These are phyloP conservation scores for Troides oblongomaculatus DNA, from an alignment of 2,888 invertebrate genomes.

Conservation along the genomic window DNA sequence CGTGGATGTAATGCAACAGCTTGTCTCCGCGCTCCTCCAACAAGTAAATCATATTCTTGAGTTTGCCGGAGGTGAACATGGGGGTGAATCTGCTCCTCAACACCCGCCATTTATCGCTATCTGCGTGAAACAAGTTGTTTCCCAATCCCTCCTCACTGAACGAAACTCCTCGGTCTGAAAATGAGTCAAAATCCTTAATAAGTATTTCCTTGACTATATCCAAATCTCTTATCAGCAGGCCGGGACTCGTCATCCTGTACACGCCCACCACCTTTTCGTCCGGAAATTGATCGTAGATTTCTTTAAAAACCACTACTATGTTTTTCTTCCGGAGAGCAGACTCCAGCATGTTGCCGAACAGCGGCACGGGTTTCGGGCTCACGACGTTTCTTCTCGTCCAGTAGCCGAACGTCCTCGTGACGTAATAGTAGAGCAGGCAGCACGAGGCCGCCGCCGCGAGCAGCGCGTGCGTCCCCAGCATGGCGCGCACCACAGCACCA, in stretches of 20 bases:
- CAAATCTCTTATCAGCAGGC: conserved; percentile 50
- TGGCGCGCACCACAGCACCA: background rate
- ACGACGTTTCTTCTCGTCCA: conserved; percentile 50
- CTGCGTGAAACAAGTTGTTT: conserved; percentile 51
- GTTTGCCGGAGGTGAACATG: conserved; percentile 59
- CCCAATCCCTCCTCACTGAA: conserved; percentile 50
- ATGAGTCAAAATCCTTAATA: conserved; percentile 55
- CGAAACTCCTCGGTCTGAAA: conserved; percentile 50
- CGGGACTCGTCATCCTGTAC: conserved; percentile 50
- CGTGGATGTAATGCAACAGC: conserved; percentile 40
- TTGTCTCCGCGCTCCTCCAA: conserved; percentile 46
- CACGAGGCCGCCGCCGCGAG: background rate
- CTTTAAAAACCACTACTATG: conserved; percentile 37
- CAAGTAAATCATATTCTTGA: conserved; percentile 56
- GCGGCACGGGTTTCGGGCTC: conserved; percentile 43
- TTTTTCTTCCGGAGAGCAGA: conserved; percentile 40
- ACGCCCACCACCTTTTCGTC: conserved; percentile 57
- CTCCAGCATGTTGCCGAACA: conserved; percentile 52
- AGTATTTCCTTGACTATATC: conserved; percentile 53
- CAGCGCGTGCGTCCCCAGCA: background rate
- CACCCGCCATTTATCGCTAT: conserved; percentile 51
- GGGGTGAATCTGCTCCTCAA: conserved; percentile 49
- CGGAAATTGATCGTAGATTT: conserved; percentile 46
- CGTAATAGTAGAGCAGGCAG: conserved; percentile 41
- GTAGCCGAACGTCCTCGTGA: conserved; percentile 49